Base-by-base conservation (phyloP, 1,140 invertebrate species). In the Parasteatoda tepidariorum region DNA sequence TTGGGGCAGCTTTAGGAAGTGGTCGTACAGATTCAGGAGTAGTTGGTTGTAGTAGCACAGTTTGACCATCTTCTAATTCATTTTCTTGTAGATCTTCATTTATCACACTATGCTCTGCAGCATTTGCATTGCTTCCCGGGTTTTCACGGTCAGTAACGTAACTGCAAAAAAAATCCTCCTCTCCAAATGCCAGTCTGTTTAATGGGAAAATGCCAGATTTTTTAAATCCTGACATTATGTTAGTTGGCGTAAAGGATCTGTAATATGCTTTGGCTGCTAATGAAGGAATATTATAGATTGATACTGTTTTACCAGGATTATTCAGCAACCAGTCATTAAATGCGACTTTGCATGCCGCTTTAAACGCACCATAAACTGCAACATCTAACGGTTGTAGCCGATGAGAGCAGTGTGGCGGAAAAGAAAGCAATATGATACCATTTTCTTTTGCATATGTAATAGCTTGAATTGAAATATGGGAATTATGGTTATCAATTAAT, bases 311-410 rank as follows among this genome's bases (percentile, higher is more conserved):
- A 5, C 61, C 61, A 0, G 61, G 6, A 64, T 64, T 26, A 30
- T 24, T 26, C 3, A 64, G 3, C 6, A 64, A 15, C 61, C 61
- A 64, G 9, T 64, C 5, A 26, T 24, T 26, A 28, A n/a, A 64
- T 26, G 61, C 61, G 22, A 6, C 6, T 6, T 64, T 64, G 24
- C 28, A 64, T 9, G 3, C 3, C 3, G 76, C 87, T 86, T 90
- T 90, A 4, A 91, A 88, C n/a, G 89, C 87, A 1, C 87, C 86
- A 88, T 87, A 91, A 61, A 90, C 88, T 71, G 86, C 73, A 13
- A 89, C 86, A 86, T 91, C 90, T 3, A 91, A 84, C 11, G 90
- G 90, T 81, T 91, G n/a, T n/a, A n/a, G n/a, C n/a, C n/a, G n/a
- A n/a, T n/a, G n/a, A n/a, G n/a, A n/a, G n/a, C n/a, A n/a, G 90